Percentiles rank a stretch among this genome's conserved stretches.
Evolutionary conservation across 2,888 invertebrate genomes (phyloP).

Genomic region (Anoncus sp.): DNA sequence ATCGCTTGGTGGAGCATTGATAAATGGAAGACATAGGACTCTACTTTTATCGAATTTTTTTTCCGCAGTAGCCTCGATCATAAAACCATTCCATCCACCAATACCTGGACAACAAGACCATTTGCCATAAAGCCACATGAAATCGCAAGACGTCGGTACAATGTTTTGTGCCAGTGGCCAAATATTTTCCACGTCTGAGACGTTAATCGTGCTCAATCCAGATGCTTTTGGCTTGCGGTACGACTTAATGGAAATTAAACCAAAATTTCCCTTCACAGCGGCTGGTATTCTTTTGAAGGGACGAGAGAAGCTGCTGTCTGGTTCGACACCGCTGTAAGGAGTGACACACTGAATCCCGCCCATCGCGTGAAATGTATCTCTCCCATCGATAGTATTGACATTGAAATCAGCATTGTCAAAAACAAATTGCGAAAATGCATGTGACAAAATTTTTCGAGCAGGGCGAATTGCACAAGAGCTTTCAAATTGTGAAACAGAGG

Average conservation of each 20-base stretch:
- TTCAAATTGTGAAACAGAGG: not conserved
- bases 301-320: not conserved
- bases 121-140: conserved; percentile 51
- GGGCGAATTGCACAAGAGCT: conserved; percentile 22
- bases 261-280: not conserved
- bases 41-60: conserved; percentile 64
- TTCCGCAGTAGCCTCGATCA: conserved; percentile 72
- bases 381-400: conserved; percentile 16
- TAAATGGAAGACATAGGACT: conserved; percentile 57
- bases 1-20: conserved; percentile 56
- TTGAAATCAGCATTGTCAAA: conserved; percentile 22
- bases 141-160: conserved; percentile 55
- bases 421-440: conserved; percentile 6
- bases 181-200: conserved; percentile 4
- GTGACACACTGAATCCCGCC: conserved; percentile 43
- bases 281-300: not conserved
- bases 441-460: conserved; percentile 34
- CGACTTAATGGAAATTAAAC: not conserved
- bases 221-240: not conserved
- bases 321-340: conserved; percentile 12
- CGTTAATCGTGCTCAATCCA: not conserved
- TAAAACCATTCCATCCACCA: conserved; percentile 77
- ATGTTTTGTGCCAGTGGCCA: too few relatives aligned
- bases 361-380: conserved; percentile 28
- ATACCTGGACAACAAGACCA: conserved; percentile 7